Evolutionary conservation across 2,797 vertebrate species (phyloP), one percentile per base, ranked within the genome.

Genomic region (Chromis chromis): DNA sequence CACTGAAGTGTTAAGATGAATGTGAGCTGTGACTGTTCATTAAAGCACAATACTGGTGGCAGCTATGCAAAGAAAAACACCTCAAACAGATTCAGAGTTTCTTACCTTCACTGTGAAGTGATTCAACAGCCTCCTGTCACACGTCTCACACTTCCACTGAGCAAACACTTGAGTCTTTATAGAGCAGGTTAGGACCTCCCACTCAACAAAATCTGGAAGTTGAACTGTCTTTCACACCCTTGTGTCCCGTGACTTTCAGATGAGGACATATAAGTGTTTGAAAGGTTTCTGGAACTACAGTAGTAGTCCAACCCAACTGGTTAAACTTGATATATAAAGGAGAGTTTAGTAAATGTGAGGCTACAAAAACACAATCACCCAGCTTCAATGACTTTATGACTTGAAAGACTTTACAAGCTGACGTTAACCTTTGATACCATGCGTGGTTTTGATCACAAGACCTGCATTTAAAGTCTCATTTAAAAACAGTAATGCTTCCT

Each of bases 71-170:
- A 55, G 11, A 12, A 36, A 31, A 36, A 36, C 33, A 12, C 10
- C 33, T 36, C 33, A 3, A 36, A 11, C 33, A 19, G 22, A 25
- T 46, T 46, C 11, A 31, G 28, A 33, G 17, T n/a, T 12, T 58
- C 86, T 91, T 90, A 92, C 93, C 76, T 78, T 13, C 48, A 21
- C 2, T n/a, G 16, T 6, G n/a, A 70, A 59, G 4, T 25, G 76
- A 36, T 52, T 67, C 12, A 27, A 1, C 28, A 14, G 16, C 49
- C 70, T 80, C 49, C 70, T 70, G 39, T 70, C 14, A 21, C 27
- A 31, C 19, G 44, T 5, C 25, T 44, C 13, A 0, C 44, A 72
- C 73, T 63, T 73, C 50, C 54, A 33, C 36, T 16, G 19, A 46
- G 19, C 22, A 14, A 33, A 31, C 3, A 1, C 17, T 31, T 1